These are phyloP conservation scores for Xenentodon cancila DNA, from an alignment of 2,797 vertebrate genomes.

Conservation along the genomic window DNA sequence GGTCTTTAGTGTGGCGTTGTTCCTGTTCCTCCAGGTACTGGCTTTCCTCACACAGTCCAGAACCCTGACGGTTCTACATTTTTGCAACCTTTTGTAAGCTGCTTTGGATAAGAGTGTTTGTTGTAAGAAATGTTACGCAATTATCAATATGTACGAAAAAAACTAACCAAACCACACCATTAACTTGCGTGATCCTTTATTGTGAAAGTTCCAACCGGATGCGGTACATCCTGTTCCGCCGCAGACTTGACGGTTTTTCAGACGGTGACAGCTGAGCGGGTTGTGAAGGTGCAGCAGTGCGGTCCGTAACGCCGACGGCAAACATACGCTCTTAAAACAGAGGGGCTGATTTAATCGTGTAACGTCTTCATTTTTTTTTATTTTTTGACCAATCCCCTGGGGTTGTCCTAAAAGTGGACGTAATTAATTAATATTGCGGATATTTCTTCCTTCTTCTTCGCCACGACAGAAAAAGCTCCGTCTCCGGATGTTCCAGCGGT, in stretches of 20 bases:
- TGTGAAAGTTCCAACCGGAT: conserved; percentile 25
- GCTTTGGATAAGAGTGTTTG: too few relatives aligned
- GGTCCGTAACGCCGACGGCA: conserved; percentile 40
- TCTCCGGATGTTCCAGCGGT: conserved; percentile 73
- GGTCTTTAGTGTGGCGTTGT: too few relatives aligned
- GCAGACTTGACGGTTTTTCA: neutral
- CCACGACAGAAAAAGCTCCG: conserved; percentile 45
- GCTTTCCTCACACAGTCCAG: too few relatives aligned
- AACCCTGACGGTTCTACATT: too few relatives aligned
- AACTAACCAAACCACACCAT: too few relatives aligned
- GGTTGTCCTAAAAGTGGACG: conserved; percentile 25
- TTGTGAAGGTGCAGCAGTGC: conserved; percentile 54
- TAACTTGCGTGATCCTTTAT: too few relatives aligned
- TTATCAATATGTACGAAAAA: too few relatives aligned
- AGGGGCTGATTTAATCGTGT: conserved; percentile 18
- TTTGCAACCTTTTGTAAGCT: too few relatives aligned
- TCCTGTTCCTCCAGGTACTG: too few relatives aligned
- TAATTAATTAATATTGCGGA: conserved; percentile 41
- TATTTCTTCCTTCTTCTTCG: conserved; percentile 33
- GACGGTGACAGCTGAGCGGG: conserved; percentile 79
- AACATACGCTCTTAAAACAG: conserved; percentile 18
- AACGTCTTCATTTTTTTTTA: conserved; percentile 1
- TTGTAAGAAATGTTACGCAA: too few relatives aligned
- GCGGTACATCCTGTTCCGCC: fast-evolving
- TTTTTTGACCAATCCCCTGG: neutral